Evolutionary conservation across 2,888 invertebrate species (phyloP), one percentile per base, ranked within the genome.

Genomic region (Lottia gigantea): DNA sequence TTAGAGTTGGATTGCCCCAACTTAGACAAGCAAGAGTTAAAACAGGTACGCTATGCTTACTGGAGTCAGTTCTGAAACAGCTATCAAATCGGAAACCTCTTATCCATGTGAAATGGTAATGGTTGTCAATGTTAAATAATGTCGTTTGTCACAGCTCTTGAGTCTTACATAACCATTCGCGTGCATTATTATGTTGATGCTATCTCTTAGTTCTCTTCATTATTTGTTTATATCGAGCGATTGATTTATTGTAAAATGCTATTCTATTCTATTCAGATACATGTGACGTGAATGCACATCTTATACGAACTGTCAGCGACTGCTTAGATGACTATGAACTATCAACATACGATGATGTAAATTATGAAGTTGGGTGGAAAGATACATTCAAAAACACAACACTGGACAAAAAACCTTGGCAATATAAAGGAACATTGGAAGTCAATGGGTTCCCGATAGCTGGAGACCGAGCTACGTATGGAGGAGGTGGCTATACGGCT

Each of bases 401-500:
- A 15, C 7, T 25, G 0, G 16, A 31, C 15, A 19, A 25, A 2
- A 31, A n/a, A 11, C 66, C 70, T n/a, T 70, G 70, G 70, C 45
- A 15, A 7, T 88, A 88, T 78, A 74, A 79, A 45, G 76, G 78
- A 2, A 78, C 85, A 12, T 67, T 71, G 26, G 80, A 86, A 64
- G 81, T 89, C 23, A 77, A 83, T 68, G 86, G 87, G 1, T 80
- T 86, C 23, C 87, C 88, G 0, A 83, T 83, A 71, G 76, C 82
- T 73, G 89, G 88, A 2, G 72, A 78, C 45, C 73, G 83, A 66
- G 86, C 86, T 62, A 80, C 83, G 0, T 89, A 89, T 74, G 76
- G 85, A 26, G 89, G 89, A 2, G 89, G 89, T 16, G 89, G 89
- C 0, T 89, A 89, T 74, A 85, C 88, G 0, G 83, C 87, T 4